Evolutionary conservation across 2,888 invertebrate genomes (phyloP), one percentile per base, ranked within the genome.

Genomic region (Parelbella ahira): DNA sequence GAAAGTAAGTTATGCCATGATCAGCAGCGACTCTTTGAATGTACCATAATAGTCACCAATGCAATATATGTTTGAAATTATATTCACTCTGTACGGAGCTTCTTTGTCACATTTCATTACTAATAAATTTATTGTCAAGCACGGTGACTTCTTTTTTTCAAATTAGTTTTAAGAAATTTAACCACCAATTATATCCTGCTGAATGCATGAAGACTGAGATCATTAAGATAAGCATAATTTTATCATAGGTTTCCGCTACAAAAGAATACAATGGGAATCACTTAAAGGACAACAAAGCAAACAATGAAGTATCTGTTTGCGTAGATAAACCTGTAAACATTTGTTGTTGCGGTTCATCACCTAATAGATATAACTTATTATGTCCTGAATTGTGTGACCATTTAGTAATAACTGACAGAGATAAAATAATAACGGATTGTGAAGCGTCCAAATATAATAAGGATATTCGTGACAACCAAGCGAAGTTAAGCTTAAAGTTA

Each of bases 71-170:
- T n/a, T n/a, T n/a, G n/a, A n/a, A n/a, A n/a, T n/a, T n/a, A n/a
- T n/a, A n/a, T n/a, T n/a, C n/a, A n/a, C n/a, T n/a, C n/a, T n/a
- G n/a, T n/a, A n/a, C n/a, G n/a, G n/a, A n/a, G n/a, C n/a, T n/a
- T n/a, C n/a, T 12, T n/a, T 13, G 12, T 27, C 6, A 7, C 4
- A 15, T 2, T 15, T 15, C 4, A 15, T 15, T 36, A 21, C 12
- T 7, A 34, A 42, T 33, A 33, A 41, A 41, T 12, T 33, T 12
- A 6, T 27, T 20, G 8, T 13, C 12, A 49, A 24, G 49, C 61
- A 61, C 65, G 66, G 64, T 72, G 68, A 69, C 70, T 71, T 75
- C 58, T 71, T 68, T 74, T 71, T 68, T 74, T 61, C 15, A 10
- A 43, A 38, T 28, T 27, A 32, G 10, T 39, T 34, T 41, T 53